Percentiles rank a stretch among this genome's conserved stretches.
These are phyloP conservation scores for Pinctada fucata DNA, from an alignment of 2,888 invertebrate genomes.

Conservation along the genomic window DNA sequence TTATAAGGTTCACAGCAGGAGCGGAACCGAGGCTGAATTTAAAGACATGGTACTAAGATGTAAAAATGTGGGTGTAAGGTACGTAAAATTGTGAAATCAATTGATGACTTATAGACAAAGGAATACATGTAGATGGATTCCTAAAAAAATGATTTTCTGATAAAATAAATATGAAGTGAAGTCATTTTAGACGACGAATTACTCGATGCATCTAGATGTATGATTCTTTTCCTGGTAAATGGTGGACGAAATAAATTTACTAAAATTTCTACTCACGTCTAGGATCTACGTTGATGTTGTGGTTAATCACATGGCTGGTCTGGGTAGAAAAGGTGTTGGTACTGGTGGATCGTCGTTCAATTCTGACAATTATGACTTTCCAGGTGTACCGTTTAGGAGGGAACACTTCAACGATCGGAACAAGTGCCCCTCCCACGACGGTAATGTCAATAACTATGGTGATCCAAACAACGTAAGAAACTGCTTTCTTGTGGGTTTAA, in stretches of 20 bases:
- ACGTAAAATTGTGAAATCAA: too few relatives aligned
- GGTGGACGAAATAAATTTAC: too few relatives aligned
- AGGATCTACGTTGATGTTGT: constrained; percentile 89
- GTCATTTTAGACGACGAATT: too few relatives aligned
- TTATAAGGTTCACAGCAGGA: constrained; percentile 68
- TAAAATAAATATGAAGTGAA: too few relatives aligned
- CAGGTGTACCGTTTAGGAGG: constrained; percentile 77
- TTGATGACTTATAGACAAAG: too few relatives aligned
- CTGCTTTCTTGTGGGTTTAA: constrained; percentile 85
- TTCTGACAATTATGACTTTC: constrained; percentile 68
- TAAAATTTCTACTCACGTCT: constrained; percentile 27
- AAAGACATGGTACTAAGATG: constrained; percentile 70
- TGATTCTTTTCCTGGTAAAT: too few relatives aligned
- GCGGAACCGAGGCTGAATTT: constrained; percentile 68
- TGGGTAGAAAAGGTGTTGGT: constrained; percentile 80
- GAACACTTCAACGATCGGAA: constrained; percentile 81
- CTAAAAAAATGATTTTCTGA: too few relatives aligned
- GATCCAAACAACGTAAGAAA: constrained; percentile 80
- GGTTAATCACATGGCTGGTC: constrained; percentile 88
- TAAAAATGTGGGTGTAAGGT: constrained; percentile 72
- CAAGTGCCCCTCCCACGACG: constrained; percentile 78
- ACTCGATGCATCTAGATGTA: too few relatives aligned
- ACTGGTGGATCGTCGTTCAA: constrained; percentile 81
- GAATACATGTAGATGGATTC: too few relatives aligned
- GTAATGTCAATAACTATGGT: constrained; percentile 66